Evolutionary conservation across 2,113 vertebrate species (phyloP).

Genomic region (Pholis gunnellus): DNA sequence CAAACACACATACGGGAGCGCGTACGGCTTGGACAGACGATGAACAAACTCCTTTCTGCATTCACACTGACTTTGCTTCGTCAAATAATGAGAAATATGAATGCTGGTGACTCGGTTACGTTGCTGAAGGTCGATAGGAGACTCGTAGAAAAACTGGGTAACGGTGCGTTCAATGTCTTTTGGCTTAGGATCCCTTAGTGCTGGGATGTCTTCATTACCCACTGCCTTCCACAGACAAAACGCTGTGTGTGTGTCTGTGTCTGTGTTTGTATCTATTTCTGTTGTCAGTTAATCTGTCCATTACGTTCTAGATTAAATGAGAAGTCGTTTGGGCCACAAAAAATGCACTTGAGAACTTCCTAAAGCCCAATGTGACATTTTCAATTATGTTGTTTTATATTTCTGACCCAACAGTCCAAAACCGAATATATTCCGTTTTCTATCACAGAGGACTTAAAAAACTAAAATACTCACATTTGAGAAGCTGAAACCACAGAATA

Average conservation of each 20-base stretch:
- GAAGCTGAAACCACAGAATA: too few species aligned
- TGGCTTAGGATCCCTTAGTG: neutral
- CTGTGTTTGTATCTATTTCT: neutral
- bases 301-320: neutral
- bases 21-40: conserved; percentile 3
- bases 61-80: neutral
- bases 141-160: neutral
- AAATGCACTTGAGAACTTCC: neutral
- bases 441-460: too few species aligned
- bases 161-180: neutral
- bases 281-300: neutral
- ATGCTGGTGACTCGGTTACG: neutral
- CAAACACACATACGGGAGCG: neutral
- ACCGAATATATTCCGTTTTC: neutral
- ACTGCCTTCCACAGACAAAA: neutral
- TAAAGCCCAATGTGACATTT: neutral
- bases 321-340: too few species aligned
- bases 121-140: neutral
- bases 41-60: neutral
- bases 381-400: neutral
- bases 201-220: too few species aligned
- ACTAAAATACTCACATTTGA: too few species aligned
- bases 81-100: neutral
- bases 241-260: too few species aligned
- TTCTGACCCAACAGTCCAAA: neutral